Conservation (phyloP, 1,140 invertebrate genomes). For the Macrosteles quadrilineatus region DNA sequence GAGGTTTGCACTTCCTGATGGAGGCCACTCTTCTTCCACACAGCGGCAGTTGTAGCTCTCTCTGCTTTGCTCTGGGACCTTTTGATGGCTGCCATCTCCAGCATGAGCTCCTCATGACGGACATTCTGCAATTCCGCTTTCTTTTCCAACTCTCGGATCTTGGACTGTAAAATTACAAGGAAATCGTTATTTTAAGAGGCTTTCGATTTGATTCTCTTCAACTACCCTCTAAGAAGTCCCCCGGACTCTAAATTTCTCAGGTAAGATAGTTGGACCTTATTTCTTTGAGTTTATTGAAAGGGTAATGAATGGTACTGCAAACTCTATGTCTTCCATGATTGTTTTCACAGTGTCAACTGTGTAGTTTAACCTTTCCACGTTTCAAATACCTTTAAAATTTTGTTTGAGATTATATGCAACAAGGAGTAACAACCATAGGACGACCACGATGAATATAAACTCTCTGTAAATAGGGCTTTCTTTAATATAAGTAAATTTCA, state of each 20-base stretch:
- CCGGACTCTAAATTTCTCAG: too few species aligned
- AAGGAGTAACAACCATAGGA: too few species aligned
- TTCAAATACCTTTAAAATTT: too few species aligned
- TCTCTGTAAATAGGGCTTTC: too few species aligned
- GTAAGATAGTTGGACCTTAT: neutral
- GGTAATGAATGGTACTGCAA: neutral
- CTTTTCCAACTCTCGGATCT: conserved; percentile 57
- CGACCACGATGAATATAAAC: too few species aligned
- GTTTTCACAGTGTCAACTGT: too few species aligned
- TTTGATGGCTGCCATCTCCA: conserved; percentile 58
- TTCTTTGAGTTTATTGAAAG: neutral
- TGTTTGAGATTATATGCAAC: too few species aligned
- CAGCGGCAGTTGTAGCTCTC: neutral
- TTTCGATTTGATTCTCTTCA: neutral
- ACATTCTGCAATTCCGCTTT: conserved; percentile 60
- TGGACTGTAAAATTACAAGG: conserved; percentile 52
- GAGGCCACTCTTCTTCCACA: conserved; percentile 27
- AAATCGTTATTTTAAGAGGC: neutral
- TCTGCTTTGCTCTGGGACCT: conserved; percentile 36
- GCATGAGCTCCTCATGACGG: conserved; percentile 59
- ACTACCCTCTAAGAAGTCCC: neutral
- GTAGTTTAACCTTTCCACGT: too few species aligned
- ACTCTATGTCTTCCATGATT: too few species aligned
- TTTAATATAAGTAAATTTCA: too few species aligned
- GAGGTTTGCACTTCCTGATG: conserved; percentile 40